Evolutionary conservation across 2,113 vertebrate species (phyloP), one percentile per base, ranked within the genome.

Genomic region (Neomonachus schauinslandi): DNA sequence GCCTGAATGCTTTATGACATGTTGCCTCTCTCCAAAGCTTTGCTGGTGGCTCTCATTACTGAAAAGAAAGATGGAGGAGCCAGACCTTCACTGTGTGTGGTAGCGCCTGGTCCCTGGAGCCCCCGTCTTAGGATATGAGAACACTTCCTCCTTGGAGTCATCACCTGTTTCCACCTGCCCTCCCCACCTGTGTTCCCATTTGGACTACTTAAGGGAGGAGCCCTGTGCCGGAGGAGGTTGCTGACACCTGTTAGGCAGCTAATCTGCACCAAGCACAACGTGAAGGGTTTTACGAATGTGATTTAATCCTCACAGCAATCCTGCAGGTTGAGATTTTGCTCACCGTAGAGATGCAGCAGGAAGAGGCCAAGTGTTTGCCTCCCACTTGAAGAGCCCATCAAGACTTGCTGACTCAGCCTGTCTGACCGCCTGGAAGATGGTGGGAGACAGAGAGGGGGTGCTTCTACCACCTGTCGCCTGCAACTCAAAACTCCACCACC

Each of bases 341-440:
- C 33, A 49, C 14, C 3, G 1, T 2, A 69, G 61, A 69, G 61
- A 61, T 15, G 69, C 8, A 31, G 8, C 13, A 36, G 65, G 82
- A 91, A 67, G 71, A 55, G 22, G 71, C 10, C 61, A 18, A 19
- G 67, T 4, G 22, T 28, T 42, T 1, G 3, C 55, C 33, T 67
- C 53, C 69, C 65, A 13, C 4, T 0, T 9, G 26, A 31, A 81
- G 71, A 71, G 83, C 42, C 26, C 51, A 7, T 1, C 21, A 14
- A 16, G 39, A 21, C 39, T 55, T 0, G 0, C 33, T 6, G 19
- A 31, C 55, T 13, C 28, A 7, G 46, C 4, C 1, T 6, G 5
- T 22, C 46, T 59, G 69, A n/a, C 57, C 39, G 16, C 9, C 26
- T 5, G 1, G 15, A 49, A 51, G 69, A 19, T 4, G 24, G 24